Evolutionary conservation across 2,113 vertebrate genomes (phyloP), one percentile per base, ranked within the genome.

Genomic region (Thamnophis sirtalis): DNA sequence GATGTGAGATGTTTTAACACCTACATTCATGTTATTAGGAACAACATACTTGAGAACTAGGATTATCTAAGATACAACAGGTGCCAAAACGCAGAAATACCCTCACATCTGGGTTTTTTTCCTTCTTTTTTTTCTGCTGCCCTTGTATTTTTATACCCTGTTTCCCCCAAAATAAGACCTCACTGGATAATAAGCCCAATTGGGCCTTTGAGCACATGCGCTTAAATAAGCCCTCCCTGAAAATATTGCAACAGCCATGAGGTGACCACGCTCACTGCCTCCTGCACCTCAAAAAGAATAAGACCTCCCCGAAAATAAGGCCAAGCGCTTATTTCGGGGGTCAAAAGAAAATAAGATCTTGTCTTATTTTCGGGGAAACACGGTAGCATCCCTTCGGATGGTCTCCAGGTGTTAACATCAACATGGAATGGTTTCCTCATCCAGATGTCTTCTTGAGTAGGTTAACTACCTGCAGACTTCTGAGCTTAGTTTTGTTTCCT

Each of bases 21-120:
- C 96, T 97, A 97, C 97, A 97, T 98, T 98, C 97, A 98, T 96
- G 97, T 97, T 97, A 98, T 97, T 98, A 97, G 94, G 97, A 94
- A 96, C 94, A 95, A 94, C 97, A 96, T 97, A 98, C 97, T 98
- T 98, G 98, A 98, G 97, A 96, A 96, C 96, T 97, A 97, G 96
- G 95, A 95, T 94, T 96, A 97, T 97, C 96, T 97, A 98, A 43
- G 97, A 97, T 96, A 96, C 95, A 60, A 95, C 73, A 97, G 98
- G 97, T 98, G 98, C 98, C 97, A 98, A 98, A 98, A 98, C 97
- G 97, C 97, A 98, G 96, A 97, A 97, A 95, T 97, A 97, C 11
- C 95, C 96, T 96, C 96, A 97, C 96, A 97, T 97, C 97, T 96
- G 95, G 97, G 97, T 97, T 97, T 96, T 97, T 97, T 96, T 97